Conservation (phyloP, 2,113 vertebrate genomes). For the Solenodon paradoxus region DNA sequence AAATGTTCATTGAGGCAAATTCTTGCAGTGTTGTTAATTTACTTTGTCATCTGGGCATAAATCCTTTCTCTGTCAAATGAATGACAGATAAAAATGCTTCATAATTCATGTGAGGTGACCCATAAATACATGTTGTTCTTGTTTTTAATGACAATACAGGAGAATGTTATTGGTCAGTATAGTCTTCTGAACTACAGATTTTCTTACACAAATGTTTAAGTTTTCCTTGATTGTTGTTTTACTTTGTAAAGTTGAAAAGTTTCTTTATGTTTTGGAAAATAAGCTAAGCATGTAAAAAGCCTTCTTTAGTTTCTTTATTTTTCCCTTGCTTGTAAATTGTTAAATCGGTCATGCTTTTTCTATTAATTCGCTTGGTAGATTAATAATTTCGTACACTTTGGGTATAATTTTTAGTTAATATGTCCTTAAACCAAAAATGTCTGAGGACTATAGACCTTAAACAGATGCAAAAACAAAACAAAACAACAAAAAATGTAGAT, state of each 20-base stretch:
- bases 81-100: background rate
- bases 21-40: background rate
- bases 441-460: background rate
- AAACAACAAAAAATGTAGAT: too few relatives aligned
- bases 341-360: background rate
- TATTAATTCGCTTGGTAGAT: background rate
- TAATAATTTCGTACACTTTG: background rate
- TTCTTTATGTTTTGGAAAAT: background rate
- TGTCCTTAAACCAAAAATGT: background rate
- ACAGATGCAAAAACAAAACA: background rate
- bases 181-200: background rate
- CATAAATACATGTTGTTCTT: background rate
- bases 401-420: background rate
- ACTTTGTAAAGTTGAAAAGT: background rate
- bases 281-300: background rate
- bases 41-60: background rate
- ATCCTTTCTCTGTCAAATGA: background rate
- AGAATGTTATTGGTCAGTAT: background rate
- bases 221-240: background rate
- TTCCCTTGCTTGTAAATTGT: background rate
- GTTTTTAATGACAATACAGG: background rate
- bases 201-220: background rate
- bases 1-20: background rate
- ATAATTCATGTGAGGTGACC: background rate
- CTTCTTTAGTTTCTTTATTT: background rate